phyloP scores from a whole-genome alignment of 1,140 invertebrate genomes.

The Caenorhabditis inopinata region DNA sequence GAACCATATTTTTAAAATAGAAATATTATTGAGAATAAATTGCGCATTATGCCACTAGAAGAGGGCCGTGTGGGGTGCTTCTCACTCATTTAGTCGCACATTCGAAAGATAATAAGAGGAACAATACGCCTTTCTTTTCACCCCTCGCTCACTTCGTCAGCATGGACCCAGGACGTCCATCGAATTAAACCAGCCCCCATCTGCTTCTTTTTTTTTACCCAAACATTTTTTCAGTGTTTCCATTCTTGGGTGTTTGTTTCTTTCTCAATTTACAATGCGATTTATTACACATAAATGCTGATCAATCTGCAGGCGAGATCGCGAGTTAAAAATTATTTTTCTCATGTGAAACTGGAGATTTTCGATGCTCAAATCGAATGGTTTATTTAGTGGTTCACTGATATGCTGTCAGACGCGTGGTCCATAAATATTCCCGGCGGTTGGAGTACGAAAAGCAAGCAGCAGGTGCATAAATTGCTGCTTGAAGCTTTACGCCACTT shows the following conservation, averaged over 20 bases:
- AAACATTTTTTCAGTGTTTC: neutral
- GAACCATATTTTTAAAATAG: neutral
- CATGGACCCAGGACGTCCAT: constrained; percentile 6
- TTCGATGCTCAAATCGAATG: neutral
- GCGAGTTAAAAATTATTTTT: too few relatives aligned
- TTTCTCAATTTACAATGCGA: neutral
- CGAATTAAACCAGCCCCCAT: constrained; percentile 23
- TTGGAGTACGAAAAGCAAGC: neutral
- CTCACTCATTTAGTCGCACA: constrained; percentile 11
- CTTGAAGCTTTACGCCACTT: neutral
- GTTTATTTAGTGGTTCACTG: neutral
- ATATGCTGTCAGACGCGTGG: neutral
- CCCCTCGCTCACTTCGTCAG: constrained; percentile 7
- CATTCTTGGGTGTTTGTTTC: too few relatives aligned
- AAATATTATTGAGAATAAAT: neutral
- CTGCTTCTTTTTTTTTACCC: neutral
- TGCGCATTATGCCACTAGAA: neutral
- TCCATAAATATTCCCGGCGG: neutral
- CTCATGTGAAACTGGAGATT: too few relatives aligned
- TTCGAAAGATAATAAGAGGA: constrained; percentile 8
- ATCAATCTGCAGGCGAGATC: too few relatives aligned
- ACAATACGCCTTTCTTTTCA: neutral
- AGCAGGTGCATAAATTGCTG: constrained; percentile 22
- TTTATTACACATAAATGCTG: too few relatives aligned
- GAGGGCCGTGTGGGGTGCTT: neutral